phyloP scores from a whole-genome alignment of 1,140 invertebrate species.

The Camponotus pennsylvanicus region DNA sequence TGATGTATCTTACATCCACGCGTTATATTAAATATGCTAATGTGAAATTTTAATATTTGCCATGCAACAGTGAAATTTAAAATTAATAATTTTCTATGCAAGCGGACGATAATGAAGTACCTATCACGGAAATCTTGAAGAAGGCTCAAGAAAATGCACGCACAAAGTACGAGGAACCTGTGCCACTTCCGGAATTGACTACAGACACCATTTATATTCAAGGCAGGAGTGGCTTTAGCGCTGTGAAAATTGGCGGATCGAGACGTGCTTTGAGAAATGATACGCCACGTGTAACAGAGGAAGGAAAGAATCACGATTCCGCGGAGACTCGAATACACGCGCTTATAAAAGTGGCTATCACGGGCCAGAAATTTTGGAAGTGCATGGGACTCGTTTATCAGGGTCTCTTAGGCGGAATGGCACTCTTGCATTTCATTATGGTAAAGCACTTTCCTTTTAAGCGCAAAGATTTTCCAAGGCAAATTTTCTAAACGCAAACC shows the following conservation, averaged over 20 bases:
- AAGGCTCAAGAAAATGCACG: constrained; percentile 77
- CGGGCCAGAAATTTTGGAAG: constrained; percentile 79
- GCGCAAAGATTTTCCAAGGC: background rate
- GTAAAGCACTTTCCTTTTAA: constrained; percentile 67
- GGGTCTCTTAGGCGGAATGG: constrained; percentile 83
- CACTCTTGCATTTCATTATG: constrained; percentile 82
- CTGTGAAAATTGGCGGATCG: constrained; percentile 78
- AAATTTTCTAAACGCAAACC: background rate
- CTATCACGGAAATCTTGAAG: constrained; percentile 82
- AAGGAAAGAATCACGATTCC: background rate
- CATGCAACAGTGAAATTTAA: background rate
- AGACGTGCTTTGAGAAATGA: constrained; percentile 42
- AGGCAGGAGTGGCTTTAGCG: constrained; percentile 82
- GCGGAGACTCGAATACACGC: constrained; percentile 64
- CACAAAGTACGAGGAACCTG: constrained; percentile 80
- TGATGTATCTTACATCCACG: background rate
- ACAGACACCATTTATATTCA: constrained; percentile 85
- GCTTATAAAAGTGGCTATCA: constrained; percentile 81
- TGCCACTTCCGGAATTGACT: constrained; percentile 78
- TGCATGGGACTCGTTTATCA: constrained; percentile 81
- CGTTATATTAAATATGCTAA: background rate
- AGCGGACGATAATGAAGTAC: constrained; percentile 76
- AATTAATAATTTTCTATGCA: constrained; percentile 32
- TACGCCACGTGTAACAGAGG: constrained; percentile 22
- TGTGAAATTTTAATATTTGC: constrained; percentile 1